phyloP scores from a whole-genome alignment of 1,140 invertebrate species.

The Nixonia krombeini region DNA sequence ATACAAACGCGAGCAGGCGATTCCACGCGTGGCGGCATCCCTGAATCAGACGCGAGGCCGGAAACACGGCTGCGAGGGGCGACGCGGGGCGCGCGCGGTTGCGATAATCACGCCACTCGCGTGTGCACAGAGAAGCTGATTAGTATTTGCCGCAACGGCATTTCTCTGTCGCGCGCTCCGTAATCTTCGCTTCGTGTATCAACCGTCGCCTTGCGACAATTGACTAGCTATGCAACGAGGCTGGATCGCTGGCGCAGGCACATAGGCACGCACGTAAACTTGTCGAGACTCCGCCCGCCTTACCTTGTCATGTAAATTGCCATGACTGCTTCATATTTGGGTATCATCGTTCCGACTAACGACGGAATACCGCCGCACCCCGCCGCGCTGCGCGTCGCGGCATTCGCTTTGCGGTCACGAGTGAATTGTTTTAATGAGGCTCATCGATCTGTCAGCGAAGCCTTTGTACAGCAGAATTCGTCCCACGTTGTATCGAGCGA shows the following conservation, averaged over 20 bases:
- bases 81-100: constrained; percentile 20
- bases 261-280: too few relatives aligned
- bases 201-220: constrained; percentile 43
- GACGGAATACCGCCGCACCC: neutral
- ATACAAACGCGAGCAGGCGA: constrained; percentile 4
- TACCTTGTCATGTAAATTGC: constrained; percentile 41
- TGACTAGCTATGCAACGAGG: constrained; percentile 34
- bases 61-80: constrained; percentile 28
- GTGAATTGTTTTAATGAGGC: too few relatives aligned
- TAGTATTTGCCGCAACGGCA: constrained; percentile 34
- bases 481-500: too few relatives aligned
- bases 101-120: constrained; percentile 35
- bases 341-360: constrained; percentile 6
- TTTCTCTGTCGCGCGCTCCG: constrained; percentile 22
- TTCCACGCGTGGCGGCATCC: constrained; percentile 23
- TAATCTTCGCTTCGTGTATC: constrained; percentile 37
- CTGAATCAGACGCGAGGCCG: constrained; percentile 34
- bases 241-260: constrained; percentile 33
- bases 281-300: too few relatives aligned
- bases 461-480: too few relatives aligned
- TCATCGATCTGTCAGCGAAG: too few relatives aligned
- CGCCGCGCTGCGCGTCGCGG: too few relatives aligned
- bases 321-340: constrained; percentile 30
- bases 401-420: neutral
- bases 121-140: constrained; percentile 32